Evolutionary conservation across 2,888 invertebrate species (phyloP).

Genomic region (Steinernema hermaphroditum): DNA sequence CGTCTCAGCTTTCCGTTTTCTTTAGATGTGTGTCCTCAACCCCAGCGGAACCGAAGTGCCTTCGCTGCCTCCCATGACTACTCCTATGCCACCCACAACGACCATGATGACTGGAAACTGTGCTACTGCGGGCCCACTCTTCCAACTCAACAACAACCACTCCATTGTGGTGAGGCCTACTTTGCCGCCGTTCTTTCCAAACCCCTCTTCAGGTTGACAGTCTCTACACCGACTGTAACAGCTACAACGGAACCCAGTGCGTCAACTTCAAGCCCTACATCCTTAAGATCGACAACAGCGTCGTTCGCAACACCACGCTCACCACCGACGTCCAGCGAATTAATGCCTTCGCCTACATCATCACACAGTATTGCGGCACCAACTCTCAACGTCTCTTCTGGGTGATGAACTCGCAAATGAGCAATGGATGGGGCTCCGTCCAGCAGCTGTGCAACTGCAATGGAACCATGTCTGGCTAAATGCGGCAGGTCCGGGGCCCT

Average conservation of each 20-base stretch:
- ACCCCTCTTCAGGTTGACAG: slow-evolving; percentile 5
- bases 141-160: neutral
- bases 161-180: slow-evolving; percentile 5
- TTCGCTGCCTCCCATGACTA: too few species aligned
- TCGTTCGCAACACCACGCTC: neutral
- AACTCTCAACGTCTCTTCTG: neutral
- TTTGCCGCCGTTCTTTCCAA: too few species aligned
- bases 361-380: slow-evolving; percentile 2
- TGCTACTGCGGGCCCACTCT: neutral
- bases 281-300: slow-evolving; percentile 1
- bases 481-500: neutral
- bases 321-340: neutral
- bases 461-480: neutral
- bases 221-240: neutral
- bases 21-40: too few species aligned
- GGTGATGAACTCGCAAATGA: neutral
- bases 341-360: neutral
- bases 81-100: neutral
- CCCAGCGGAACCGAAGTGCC: too few species aligned
- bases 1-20: too few species aligned
- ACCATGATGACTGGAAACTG: neutral
- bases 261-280: slow-evolving; percentile 7
- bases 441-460: slow-evolving; percentile 1
- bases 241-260: neutral
- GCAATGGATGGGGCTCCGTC: neutral